Percentiles rank a stretch among this genome's conserved stretches.
Conservation (phyloP, 2,797 vertebrate species). For the Myotis vivesi region DNA sequence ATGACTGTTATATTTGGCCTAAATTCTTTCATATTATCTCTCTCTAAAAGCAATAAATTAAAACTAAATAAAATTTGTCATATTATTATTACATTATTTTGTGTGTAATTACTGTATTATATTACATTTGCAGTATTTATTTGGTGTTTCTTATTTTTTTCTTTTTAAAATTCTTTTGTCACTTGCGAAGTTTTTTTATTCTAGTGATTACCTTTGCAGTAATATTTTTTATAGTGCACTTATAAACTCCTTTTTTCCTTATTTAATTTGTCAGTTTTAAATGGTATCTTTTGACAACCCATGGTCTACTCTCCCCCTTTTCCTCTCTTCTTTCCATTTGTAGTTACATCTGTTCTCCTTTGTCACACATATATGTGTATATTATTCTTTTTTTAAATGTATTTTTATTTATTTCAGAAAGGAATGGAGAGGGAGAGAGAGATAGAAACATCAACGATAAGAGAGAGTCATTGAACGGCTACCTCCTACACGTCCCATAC, state of each 20-base stretch:
- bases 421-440: too few relatives aligned
- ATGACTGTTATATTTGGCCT: neutral
- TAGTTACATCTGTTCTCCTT: neutral
- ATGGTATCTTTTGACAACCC: neutral
- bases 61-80: neutral
- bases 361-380: neutral
- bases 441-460: too few relatives aligned
- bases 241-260: neutral
- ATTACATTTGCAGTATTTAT: neutral
- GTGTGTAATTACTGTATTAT: neutral
- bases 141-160: slow-evolving; percentile 6
- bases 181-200: slow-evolving; percentile 15
- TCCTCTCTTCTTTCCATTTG: neutral
- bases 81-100: neutral
- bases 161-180: neutral
- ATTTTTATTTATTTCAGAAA: too few relatives aligned
- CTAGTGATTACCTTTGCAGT: neutral
- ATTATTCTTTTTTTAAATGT: too few relatives aligned
- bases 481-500: too few relatives aligned
- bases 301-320: neutral
- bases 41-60: neutral
- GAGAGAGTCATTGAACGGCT: too few relatives aligned
- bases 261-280: slow-evolving; percentile 7
- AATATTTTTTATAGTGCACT: neutral
- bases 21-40: neutral